These are phyloP conservation scores for Colossoma macropomum DNA, from an alignment of 2,113 vertebrate species.

Conservation along the genomic window DNA sequence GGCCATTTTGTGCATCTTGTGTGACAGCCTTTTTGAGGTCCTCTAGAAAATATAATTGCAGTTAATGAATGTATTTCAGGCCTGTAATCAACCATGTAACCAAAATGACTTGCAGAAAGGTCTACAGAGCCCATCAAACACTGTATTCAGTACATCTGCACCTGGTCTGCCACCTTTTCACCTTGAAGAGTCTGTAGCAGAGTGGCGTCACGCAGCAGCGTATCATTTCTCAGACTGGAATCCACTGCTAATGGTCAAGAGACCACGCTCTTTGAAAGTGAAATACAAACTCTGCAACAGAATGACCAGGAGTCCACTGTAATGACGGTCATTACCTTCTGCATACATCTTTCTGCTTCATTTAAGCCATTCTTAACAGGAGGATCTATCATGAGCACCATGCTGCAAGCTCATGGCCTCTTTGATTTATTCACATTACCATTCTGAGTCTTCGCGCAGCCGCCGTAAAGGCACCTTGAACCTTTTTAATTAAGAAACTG, in stretches of 20 bases:
- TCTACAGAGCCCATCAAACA: neutral
- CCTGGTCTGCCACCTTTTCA: conserved; percentile 27
- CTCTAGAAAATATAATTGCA: too few relatives aligned
- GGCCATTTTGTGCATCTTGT: too few relatives aligned
- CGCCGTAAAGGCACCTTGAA: conserved; percentile 70
- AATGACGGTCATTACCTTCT: conserved; percentile 76
- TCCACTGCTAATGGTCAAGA: conserved; percentile 19
- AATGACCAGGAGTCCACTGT: conserved; percentile 61
- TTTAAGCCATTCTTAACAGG: conserved; percentile 73
- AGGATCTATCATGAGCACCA: conserved; percentile 67
- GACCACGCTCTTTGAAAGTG: neutral
- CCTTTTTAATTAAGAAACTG: conserved; percentile 77
- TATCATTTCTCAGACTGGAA: conserved; percentile 14
- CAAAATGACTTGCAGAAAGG: too few relatives aligned
- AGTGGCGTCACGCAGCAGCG: neutral
- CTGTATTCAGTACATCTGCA: conserved; percentile 1
- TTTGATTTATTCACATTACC: conserved; percentile 73
- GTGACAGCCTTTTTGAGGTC: too few relatives aligned
- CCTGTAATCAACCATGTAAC: too few relatives aligned
- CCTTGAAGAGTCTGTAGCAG: neutral
- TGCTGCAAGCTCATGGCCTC: conserved; percentile 60
- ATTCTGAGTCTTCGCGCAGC: conserved; percentile 57
- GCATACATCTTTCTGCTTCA: conserved; percentile 77
- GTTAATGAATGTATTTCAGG: too few relatives aligned
- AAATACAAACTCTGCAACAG: conserved; percentile 25